Evolutionary conservation across 2,888 invertebrate genomes (phyloP).

Genomic region (Platyscelio sp.): DNA sequence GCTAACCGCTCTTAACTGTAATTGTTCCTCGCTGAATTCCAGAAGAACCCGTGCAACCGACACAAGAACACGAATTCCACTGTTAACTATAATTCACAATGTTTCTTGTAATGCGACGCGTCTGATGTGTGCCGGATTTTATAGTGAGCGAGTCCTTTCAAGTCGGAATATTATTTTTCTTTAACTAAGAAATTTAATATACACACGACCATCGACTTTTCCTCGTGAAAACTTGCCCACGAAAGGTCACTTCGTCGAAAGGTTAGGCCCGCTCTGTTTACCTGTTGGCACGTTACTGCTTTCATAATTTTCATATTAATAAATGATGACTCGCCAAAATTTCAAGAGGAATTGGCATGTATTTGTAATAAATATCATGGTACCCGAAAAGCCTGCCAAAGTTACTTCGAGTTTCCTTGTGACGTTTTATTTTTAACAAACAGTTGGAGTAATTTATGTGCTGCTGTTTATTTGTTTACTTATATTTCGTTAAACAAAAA

Average conservation of each 20-base stretch:
- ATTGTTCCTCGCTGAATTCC: constrained; percentile 84
- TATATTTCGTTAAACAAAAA: constrained; percentile 34
- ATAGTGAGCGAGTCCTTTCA: constrained; percentile 75
- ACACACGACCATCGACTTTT: background rate
- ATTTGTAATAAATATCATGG: constrained; percentile 26
- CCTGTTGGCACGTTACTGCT: constrained; percentile 36
- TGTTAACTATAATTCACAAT: constrained; percentile 83
- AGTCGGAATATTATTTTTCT: constrained; percentile 48
- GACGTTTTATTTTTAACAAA: constrained; percentile 50
- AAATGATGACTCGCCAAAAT: constrained; percentile 69
- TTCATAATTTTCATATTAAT: constrained; percentile 62
- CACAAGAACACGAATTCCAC: constrained; percentile 84
- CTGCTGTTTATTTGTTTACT: constrained; percentile 1
- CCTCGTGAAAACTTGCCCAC: too few relatives aligned
- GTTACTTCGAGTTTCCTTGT: constrained; percentile 18
- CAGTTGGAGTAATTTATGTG: constrained; percentile 3
- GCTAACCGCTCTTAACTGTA: constrained; percentile 85
- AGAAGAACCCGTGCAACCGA: constrained; percentile 75
- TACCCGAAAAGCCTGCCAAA: constrained; percentile 43
- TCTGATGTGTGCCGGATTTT: constrained; percentile 63
- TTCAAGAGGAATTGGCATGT: constrained; percentile 55
- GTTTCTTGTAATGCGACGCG: constrained; percentile 73
- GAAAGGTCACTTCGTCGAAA: background rate
- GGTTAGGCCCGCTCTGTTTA: background rate
- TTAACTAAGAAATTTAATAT: background rate